Percentiles rank a stretch among this genome's conserved stretches.
Evolutionary conservation across 2,113 vertebrate genomes (phyloP).

Genomic region (Anguilla japonica): DNA sequence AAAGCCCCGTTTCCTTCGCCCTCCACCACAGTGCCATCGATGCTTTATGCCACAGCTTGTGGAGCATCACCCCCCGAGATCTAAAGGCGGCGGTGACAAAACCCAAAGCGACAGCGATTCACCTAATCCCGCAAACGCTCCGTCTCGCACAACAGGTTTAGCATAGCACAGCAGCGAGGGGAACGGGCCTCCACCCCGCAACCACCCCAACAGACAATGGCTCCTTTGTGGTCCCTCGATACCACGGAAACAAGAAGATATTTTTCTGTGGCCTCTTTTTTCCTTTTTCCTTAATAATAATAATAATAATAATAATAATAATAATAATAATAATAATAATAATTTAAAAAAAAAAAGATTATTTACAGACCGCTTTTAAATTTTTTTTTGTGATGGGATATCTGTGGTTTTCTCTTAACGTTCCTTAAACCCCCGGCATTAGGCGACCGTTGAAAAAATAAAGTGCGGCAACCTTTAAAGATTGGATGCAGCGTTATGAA

Average conservation of each 20-base stretch:
- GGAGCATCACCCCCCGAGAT: background rate
- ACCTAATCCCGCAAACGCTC: slow-evolving; percentile 17
- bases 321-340: no score
- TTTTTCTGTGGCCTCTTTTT: background rate
- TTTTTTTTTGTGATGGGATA: background rate
- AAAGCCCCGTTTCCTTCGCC: background rate
- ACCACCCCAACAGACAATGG: background rate
- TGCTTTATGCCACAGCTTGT: background rate
- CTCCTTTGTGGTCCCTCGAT: slow-evolving; percentile 5
- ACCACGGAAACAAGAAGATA: background rate
- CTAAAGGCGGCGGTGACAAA: slow-evolving; percentile 1
- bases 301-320: no score
- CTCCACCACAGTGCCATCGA: background rate
- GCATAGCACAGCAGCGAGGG: slow-evolving; percentile 11
- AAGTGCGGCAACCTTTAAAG: slow-evolving; percentile 13
- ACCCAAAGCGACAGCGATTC: background rate
- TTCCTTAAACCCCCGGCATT: background rate
- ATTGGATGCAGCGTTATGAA: slow-evolving; percentile 77
- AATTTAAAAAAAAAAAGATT: background rate
- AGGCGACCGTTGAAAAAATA: background rate
- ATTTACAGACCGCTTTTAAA: background rate
- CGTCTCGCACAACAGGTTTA: slow-evolving; percentile 12
- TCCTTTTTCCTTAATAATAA: no score
- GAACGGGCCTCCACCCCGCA: background rate
- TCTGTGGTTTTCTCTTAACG: background rate